Percentiles rank a stretch among this genome's conserved stretches.
Evolutionary conservation across 92 coral and sea anemone genomes (phyloP).

Genomic region (Phenganax subtilis): DNA sequence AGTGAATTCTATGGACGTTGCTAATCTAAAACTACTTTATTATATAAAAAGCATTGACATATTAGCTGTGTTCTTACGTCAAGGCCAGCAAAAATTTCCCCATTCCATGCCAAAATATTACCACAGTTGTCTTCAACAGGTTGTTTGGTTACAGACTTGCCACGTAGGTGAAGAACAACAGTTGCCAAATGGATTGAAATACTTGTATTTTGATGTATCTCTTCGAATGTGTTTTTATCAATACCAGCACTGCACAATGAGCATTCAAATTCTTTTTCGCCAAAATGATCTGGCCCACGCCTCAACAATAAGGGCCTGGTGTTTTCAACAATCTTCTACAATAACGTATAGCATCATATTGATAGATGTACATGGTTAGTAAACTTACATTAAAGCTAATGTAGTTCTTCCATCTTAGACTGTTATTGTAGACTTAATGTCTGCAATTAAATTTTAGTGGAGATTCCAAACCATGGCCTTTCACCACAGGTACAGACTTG

Average conservation of each 20-base stretch:
- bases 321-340: conserved; percentile 48
- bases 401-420: too few relatives aligned
- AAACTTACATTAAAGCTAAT: too few relatives aligned
- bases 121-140: conserved; percentile 65
- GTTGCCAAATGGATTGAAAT: conserved; percentile 47
- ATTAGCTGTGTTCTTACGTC: conserved; percentile 41
- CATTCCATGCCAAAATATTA: conserved; percentile 86
- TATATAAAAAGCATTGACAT: too few relatives aligned
- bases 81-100: conserved; percentile 91
- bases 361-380: too few relatives aligned
- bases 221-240: conserved; percentile 14
- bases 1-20: too few relatives aligned
- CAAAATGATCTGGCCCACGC: conserved; percentile 77
- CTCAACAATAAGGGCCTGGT: conserved; percentile 55
- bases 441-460: too few relatives aligned
- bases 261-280: conserved; percentile 18
- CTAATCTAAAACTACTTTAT: too few relatives aligned
- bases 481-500: too few relatives aligned
- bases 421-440: too few relatives aligned
- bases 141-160: conserved; percentile 62
- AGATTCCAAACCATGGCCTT: too few relatives aligned
- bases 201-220: conserved; percentile 14
- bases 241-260: conserved; percentile 5
- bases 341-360: neutral
- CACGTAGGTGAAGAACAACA: conserved; percentile 82